Base-by-base conservation (phyloP, 2,888 invertebrate genomes). In the Adelognathus sp. region DNA sequence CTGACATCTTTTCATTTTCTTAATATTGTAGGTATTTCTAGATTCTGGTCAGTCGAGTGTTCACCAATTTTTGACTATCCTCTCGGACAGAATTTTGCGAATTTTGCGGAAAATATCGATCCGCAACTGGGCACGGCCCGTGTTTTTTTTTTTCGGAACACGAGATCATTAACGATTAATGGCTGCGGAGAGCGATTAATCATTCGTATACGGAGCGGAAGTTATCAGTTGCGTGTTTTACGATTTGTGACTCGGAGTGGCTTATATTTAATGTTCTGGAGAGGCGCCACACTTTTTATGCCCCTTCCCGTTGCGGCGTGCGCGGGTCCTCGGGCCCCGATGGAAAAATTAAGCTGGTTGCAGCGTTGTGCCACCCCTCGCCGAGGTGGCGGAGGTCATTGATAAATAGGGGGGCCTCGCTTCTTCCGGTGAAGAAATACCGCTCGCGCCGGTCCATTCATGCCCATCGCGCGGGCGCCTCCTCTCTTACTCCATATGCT, bases 401-500 rank as follows among this genome's bases (percentile, higher is more conserved):
- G 87, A 87, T 87, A 87, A 88, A 86, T 86, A 84, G 86, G 84
- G 86, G 84, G 81, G 81, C 80, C 80, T 33, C 74, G 63, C 66
- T 52, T 81, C 76, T 78, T 79, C 63, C 82, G 82, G 67, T 73
- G 76, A 75, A 70, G 84, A 84, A 88, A 87, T 86, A 86, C 84
- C 82, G 76, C 85, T 86, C 86, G 87, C 88, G 86, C 86, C 87
- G 86, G 81, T 86, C 81, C 88, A 86, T 88, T 87, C 87, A 84
- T 87, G 86, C 83, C 72, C 82, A 86, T 84, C 66, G 67, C 66
- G 67, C 50, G 60, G 58, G 56, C 44, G 66, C 24, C 21, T 75
- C 61, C 33, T 24, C 21, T 75, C 31, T 61, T 70, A 44, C 21
- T 44, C 69, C 77, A 73, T 73, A 50, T 78, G 73, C 61, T 70